Conservation (phyloP, 2,797 vertebrate species). For the Crenuchus spilurus region DNA sequence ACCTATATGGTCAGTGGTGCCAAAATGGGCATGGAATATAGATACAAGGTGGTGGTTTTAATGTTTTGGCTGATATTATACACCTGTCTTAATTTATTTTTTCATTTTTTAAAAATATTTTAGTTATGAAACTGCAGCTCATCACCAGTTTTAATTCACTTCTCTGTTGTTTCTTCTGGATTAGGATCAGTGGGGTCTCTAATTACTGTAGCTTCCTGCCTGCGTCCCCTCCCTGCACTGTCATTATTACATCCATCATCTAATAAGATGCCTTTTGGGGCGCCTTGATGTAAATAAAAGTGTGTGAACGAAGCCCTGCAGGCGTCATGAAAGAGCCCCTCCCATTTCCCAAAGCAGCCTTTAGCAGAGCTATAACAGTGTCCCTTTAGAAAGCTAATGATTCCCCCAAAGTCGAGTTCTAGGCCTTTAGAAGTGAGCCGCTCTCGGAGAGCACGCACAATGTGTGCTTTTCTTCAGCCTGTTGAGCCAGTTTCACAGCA, state of each 20-base stretch:
- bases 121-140: neutral
- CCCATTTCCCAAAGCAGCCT: neutral
- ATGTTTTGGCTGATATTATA: too few species aligned
- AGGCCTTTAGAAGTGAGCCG: neutral
- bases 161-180: neutral
- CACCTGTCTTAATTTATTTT: too few species aligned
- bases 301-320: neutral
- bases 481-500: constrained; percentile 45
- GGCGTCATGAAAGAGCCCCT: neutral
- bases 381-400: constrained; percentile 67
- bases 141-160: neutral
- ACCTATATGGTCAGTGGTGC: too few species aligned
- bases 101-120: neutral
- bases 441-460: neutral
- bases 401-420: constrained; percentile 62
- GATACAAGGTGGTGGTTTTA: too few species aligned
- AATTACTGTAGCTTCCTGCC: constrained; percentile 3
- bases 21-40: too few species aligned
- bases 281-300: constrained; percentile 13
- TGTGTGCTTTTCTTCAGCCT: neutral
- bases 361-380: constrained; percentile 3
- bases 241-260: constrained; percentile 21
- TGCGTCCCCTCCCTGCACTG: neutral
- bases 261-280: neutral
- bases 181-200: neutral